These are phyloP conservation scores for Rhamnusium bicolor DNA, from an alignment of 2,888 invertebrate species.

Conservation along the genomic window DNA sequence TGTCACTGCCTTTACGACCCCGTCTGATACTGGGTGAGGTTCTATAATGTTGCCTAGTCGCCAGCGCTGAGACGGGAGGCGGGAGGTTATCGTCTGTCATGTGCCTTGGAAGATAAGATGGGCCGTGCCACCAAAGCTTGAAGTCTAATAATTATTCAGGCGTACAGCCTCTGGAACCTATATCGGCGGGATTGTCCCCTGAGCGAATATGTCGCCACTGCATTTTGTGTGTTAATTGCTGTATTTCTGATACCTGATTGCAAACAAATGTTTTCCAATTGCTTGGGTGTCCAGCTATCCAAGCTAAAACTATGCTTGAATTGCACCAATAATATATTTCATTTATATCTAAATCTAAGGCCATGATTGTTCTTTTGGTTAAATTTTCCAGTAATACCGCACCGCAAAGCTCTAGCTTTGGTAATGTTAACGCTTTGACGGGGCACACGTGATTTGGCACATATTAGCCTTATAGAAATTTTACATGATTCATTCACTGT, in stretches of 20 bases:
- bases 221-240: constrained; percentile 46
- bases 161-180: constrained; percentile 56
- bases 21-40: too few species aligned
- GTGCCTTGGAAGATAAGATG: neutral
- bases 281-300: constrained; percentile 41
- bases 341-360: constrained; percentile 18
- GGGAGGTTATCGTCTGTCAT: neutral
- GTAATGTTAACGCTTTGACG: neutral
- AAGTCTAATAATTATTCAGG: neutral
- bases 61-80: neutral
- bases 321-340: constrained; percentile 48
- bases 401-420: constrained; percentile 41
- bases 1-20: too few species aligned
- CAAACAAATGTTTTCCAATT: constrained; percentile 52
- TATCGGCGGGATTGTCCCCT: constrained; percentile 59
- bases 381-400: constrained; percentile 38
- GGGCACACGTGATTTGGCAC: constrained; percentile 13
- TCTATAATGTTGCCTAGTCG: neutral
- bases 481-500: too few species aligned
- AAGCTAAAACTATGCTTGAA: constrained; percentile 47
- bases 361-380: constrained; percentile 15
- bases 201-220: constrained; percentile 58
- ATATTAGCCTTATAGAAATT: too few species aligned
- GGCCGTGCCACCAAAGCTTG: constrained; percentile 5
- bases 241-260: constrained; percentile 59